Base-by-base conservation (phyloP, 2,113 vertebrate species). In the Gnathochromis pfefferi region DNA sequence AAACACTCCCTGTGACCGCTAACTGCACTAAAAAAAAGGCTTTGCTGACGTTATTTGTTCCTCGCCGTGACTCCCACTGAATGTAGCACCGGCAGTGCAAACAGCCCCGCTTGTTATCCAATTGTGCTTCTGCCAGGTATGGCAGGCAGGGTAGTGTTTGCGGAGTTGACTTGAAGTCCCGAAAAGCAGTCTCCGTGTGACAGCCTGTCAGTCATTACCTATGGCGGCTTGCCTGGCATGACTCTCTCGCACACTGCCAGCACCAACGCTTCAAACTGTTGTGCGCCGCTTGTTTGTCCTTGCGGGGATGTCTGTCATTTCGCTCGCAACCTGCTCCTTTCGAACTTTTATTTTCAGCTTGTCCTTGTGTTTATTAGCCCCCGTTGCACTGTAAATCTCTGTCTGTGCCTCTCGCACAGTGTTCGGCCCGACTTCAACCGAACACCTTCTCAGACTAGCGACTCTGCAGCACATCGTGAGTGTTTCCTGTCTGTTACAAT, bases 171-270 rank as follows among this genome's bases (percentile, higher is more conserved):
- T 93, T 35, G 49, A 90, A 93, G 89, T 88, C 70, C 81, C 38
- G 38, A 35, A 82, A 91, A 87, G 86, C 88, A 28, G 81, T 19
- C 47, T 70, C 83, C 35, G 73, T 4, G 79, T 88, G 90, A 90
- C 89, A 81, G 85, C 82, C 90, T 93, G 94, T 94, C 93, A 94
- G 49, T 95, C 93, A 94, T 60, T 12, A 79, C 93, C 68, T 83
- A n/a, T 53, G 81, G 87, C 33, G 82, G 40, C 55, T 28, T 26
- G 81, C 87, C 87, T 88, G 83, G 86, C 28, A 65, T 54, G 6
- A 87, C 45, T 38, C 90, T 92, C 90, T 58, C 19, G 40, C 85
- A 26, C 86, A 33, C 88, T 80, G 89, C 91, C 89, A 87, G 35
- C 92, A 58, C 33, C 9, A 6, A 45, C 6, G 54, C 53, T 83